Evolutionary conservation across 2,113 vertebrate genomes (phyloP).

Genomic region (Cochlearius cochlearius): DNA sequence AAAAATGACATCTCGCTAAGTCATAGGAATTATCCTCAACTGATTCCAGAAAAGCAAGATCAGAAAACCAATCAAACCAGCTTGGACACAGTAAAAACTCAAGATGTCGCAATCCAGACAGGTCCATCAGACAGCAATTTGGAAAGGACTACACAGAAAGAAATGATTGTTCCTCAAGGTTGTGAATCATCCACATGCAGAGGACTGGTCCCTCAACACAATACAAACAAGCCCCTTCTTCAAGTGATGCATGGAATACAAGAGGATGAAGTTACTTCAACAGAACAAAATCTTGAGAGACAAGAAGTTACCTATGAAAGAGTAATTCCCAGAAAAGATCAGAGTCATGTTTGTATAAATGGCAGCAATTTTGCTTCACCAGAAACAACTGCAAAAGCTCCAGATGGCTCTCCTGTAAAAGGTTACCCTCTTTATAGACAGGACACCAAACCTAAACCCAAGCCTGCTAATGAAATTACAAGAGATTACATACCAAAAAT

Average conservation of each 20-base stretch:
- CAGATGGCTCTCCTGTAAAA: conserved; percentile 53
- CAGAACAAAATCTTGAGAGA: background rate
- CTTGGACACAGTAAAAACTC: conserved; percentile 69
- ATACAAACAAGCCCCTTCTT: background rate
- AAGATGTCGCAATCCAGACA: conserved; percentile 79
- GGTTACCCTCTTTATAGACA: conserved; percentile 67
- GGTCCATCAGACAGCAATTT: conserved; percentile 17
- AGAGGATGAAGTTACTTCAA: background rate
- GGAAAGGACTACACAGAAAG: background rate
- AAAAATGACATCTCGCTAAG: conserved; percentile 34
- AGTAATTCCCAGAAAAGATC: background rate
- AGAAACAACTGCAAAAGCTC: conserved; percentile 40
- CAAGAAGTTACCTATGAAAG: conserved; percentile 1
- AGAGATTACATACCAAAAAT: conserved; percentile 94
- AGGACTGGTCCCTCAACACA: background rate
- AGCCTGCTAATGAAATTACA: conserved; percentile 92
- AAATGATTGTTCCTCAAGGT: background rate
- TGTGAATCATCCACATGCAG: conserved; percentile 4
- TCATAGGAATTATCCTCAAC: conserved; percentile 28
- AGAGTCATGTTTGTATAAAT: background rate
- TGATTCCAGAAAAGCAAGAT: conserved; percentile 11
- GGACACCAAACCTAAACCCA: conserved; percentile 82
- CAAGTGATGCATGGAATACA: background rate
- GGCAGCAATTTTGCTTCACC: background rate
- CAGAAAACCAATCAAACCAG: conserved; percentile 36